Evolutionary conservation across 2,113 vertebrate genomes (phyloP).

Genomic region (Callochromis pleurospilus): DNA sequence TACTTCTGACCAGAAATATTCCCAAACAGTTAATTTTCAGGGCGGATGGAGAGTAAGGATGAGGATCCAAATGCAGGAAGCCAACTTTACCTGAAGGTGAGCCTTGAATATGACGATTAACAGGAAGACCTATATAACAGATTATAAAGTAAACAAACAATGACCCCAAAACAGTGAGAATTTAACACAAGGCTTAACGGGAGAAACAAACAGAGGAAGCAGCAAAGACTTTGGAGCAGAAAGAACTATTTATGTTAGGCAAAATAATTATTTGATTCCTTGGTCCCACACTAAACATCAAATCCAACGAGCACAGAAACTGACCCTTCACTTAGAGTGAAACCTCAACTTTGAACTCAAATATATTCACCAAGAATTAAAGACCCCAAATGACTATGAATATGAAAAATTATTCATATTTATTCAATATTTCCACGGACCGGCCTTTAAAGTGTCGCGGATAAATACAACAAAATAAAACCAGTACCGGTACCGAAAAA

Average conservation of each 20-base stretch:
- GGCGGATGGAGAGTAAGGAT: neutral
- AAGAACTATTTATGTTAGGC: neutral
- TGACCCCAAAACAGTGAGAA: neutral
- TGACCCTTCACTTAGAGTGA: neutral
- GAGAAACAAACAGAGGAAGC: neutral
- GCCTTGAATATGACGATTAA: neutral
- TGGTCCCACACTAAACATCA: neutral
- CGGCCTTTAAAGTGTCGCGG: no score
- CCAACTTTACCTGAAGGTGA: neutral
- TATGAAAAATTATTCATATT: neutral
- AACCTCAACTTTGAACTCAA: neutral
- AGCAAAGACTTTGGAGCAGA: neutral
- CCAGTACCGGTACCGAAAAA: no score
- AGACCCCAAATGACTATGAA: neutral
- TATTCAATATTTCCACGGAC: no score
- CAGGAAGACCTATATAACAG: neutral
- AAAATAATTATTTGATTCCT: neutral
- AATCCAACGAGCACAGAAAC: neutral
- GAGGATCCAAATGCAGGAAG: neutral
- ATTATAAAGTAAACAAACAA: neutral
- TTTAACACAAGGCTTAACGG: no score
- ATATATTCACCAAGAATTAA: neutral
- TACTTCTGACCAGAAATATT: neutral
- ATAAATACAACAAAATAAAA: no score
- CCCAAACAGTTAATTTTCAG: neutral